A percentile compares a stretch with the other conserved stretches of the same genome.
These are phyloP conservation scores for Xylocampa areola DNA, from an alignment of 2,888 invertebrate genomes.

Conservation along the genomic window DNA sequence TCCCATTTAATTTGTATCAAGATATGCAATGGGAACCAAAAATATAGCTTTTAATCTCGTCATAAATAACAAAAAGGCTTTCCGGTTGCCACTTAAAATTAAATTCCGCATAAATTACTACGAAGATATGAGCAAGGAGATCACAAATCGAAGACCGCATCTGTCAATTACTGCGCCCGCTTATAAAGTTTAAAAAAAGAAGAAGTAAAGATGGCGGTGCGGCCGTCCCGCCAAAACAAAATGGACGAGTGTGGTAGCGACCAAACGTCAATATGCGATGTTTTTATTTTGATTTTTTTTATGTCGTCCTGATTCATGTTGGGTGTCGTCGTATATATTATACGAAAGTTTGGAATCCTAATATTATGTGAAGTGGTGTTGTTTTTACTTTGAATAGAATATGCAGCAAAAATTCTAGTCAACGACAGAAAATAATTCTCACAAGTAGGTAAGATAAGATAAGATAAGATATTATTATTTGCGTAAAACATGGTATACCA, in stretches of 20 bases:
- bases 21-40: slow-evolving; percentile 53
- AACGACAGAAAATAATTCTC: no score
- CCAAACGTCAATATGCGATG: slow-evolving; percentile 53
- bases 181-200: slow-evolving; percentile 59
- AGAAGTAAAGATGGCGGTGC: slow-evolving; percentile 55
- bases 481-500: no score
- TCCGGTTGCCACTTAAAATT: slow-evolving; percentile 72
- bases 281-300: slow-evolving; percentile 32
- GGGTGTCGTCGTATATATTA: slow-evolving; percentile 30
- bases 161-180: slow-evolving; percentile 71
- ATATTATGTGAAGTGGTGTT: slow-evolving; percentile 9
- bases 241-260: slow-evolving; percentile 55
- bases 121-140: slow-evolving; percentile 63
- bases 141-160: slow-evolving; percentile 68
- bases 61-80: slow-evolving; percentile 54
- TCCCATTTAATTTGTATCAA: slow-evolving; percentile 43
- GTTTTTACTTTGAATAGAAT: slow-evolving; percentile 11
- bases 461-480: no score
- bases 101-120: slow-evolving; percentile 65
- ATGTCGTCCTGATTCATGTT: slow-evolving; percentile 45
- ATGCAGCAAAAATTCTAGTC: no score
- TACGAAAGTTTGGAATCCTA: slow-evolving; percentile 19
- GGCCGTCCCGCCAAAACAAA: slow-evolving; percentile 58
- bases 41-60: slow-evolving; percentile 47
- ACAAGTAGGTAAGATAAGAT: no score